A percentile compares a stretch with the other conserved stretches of the same genome.
Evolutionary conservation across 2,113 vertebrate genomes (phyloP).

Genomic region (Connochaetes taurinus): DNA sequence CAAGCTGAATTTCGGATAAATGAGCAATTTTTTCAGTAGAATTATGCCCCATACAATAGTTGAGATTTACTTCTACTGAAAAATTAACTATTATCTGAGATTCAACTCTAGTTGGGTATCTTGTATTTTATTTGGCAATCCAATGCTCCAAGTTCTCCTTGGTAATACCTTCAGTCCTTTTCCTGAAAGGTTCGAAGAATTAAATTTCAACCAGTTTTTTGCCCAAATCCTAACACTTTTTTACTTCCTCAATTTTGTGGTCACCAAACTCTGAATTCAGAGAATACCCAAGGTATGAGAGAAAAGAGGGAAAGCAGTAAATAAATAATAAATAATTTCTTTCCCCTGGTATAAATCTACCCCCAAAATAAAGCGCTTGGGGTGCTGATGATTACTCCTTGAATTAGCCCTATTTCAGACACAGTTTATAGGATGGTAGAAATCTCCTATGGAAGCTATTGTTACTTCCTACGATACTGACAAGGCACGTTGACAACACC

Average conservation of each 20-base stretch:
- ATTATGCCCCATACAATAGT: background rate
- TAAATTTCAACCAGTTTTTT: background rate
- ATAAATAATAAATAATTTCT: background rate
- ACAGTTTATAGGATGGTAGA: background rate
- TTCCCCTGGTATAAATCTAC: background rate
- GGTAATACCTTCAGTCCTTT: background rate
- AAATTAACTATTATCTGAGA: background rate
- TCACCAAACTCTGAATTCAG: background rate
- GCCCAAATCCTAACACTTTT: background rate
- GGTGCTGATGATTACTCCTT: background rate
- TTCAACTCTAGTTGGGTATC: background rate
- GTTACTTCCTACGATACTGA: background rate
- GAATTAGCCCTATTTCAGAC: background rate
- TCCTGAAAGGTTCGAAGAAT: background rate
- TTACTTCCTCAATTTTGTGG: background rate
- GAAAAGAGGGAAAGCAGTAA: background rate
- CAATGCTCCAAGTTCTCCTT: background rate
- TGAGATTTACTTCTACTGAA: background rate
- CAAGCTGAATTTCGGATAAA: conserved; percentile 1
- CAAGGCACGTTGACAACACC: background rate
- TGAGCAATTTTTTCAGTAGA: background rate
- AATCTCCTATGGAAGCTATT: background rate
- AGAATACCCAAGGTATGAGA: background rate
- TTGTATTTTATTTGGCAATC: background rate
- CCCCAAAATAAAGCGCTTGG: background rate